Base-by-base conservation (phyloP, 2,888 invertebrate genomes). In the Leptarthrus brevirostris region DNA sequence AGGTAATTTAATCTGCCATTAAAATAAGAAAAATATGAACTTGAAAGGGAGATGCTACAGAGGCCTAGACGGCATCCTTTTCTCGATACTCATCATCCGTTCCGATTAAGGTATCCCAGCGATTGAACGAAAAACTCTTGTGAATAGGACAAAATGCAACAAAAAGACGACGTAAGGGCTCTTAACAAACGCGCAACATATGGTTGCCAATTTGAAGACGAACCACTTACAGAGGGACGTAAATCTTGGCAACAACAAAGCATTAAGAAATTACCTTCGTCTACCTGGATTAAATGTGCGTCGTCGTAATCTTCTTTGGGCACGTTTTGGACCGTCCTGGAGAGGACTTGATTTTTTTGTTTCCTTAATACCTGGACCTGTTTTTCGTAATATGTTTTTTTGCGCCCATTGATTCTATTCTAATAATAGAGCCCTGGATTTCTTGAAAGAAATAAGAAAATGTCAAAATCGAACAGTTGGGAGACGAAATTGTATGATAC, bases 131-230 rank as follows among this genome's bases (percentile, higher is more conserved):
- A 53, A 53, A 70, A n/a, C 34, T 36, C 36, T 20, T 36, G 58
- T 24, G 47, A 22, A 34, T n/a, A 22, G 34, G 14, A 53, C 20
- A 34, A 20, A 36, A 70, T 34, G 36, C 36, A 36, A 36, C 53
- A 70, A 53, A 53, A 36, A 70, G 52, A 54, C 36, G 24, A 36
- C 36, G 24, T 18, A 20, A 52, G 70, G 53, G 36, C 70, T 53
- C 70, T 70, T 53, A 56, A 44, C 16, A 56, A 71, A 56, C 40
- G 44, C 47, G 56, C 71, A 71, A 71, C 71, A 71, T 71, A 71
- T 71, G 71, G 40, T 71, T 71, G 71, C 71, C 56, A 71, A 71
- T 71, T 71, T 71, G 8, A 22, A 54, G 53, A 54, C 12, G 36
- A 71, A 10, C 47, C 66, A 66, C 66, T 66, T n/a, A 26, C 3